A percentile compares a stretch with the other conserved stretches of the same genome.
Evolutionary conservation across 2,797 vertebrate genomes (phyloP).

Genomic region (Micromesistius poutassou): DNA sequence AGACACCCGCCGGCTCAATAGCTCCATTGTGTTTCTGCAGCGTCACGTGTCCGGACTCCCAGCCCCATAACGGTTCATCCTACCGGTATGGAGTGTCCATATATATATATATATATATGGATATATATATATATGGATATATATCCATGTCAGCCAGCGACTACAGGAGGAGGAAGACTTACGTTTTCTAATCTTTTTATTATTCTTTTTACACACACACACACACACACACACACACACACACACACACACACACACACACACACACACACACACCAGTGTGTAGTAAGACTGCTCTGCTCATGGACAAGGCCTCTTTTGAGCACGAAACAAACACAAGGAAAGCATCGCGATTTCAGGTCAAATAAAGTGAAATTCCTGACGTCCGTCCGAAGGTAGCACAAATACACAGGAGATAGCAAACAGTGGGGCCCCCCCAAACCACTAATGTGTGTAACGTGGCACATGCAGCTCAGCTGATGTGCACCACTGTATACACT

Average conservation of each 20-base stretch:
- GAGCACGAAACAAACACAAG: background rate
- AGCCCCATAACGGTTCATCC: conserved; percentile 42
- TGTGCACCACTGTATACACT: conserved; percentile 50
- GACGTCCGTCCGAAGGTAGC: conserved; percentile 49
- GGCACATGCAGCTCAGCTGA: conserved; percentile 30
- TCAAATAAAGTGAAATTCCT: conserved; percentile 43
- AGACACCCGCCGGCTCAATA: conserved; percentile 31
- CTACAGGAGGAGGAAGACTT: background rate
- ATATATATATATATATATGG: conserved; percentile 23
- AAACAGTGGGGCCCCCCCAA: conserved; percentile 40
- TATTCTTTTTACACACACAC: background rate
- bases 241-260: too few relatives aligned
- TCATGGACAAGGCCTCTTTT: background rate
- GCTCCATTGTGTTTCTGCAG: conserved; percentile 22
- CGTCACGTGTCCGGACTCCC: conserved; percentile 26
- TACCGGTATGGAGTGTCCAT: conserved; percentile 31
- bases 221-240: too few relatives aligned
- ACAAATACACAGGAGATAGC: conserved; percentile 57
- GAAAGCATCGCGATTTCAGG: conserved; percentile 27
- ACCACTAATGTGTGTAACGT: conserved; percentile 54
- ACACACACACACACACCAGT: conserved; percentile 19
- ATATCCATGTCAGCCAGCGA: background rate
- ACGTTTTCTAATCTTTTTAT: background rate
- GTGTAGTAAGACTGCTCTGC: conserved; percentile 2
- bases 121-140: too few relatives aligned